Evolutionary conservation across 2,113 vertebrate species (phyloP), one percentile per base, ranked within the genome.

Genomic region (Argyrosomus japonicus): DNA sequence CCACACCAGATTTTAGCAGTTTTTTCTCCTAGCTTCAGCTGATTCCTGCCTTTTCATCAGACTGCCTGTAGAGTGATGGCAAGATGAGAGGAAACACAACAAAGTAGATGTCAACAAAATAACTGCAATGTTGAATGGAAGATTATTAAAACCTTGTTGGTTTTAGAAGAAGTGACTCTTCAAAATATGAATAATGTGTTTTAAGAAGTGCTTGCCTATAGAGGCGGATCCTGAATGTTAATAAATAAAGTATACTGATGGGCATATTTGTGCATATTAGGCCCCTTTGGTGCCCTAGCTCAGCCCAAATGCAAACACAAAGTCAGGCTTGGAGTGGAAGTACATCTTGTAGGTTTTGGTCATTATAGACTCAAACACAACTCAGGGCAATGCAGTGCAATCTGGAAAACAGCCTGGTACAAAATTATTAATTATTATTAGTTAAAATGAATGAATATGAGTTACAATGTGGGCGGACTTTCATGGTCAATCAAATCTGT

Each of bases 1-100:
- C 95, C 95, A 95, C 83, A 85, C 95, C 95, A 87, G 70, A 96
- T 96, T 97, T 96, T 96, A 96, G 95, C 95, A 95, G 95, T 94
- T 95, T 96, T 94, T 95, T 96, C 94, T 94, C 94, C 95, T 95
- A 94, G 95, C 93, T 95, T 97, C 95, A 13, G 93, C 94, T 90
- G 94, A 95, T 96, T 95, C 94, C 95, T 93, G 92, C 90, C 93
- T 96, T 96, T 96, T 95, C 95, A 96, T 96, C 95, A 51, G 71
- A 48, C 85, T 72, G 81, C 85, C 82, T 81, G 77, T 51, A 48
- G 73, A 88, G 75, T 87, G 81, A 85, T 57, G 81, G 76, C 27
- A 40, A 80, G 47, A 65, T 75, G 68, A 80, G 50, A 77, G 29
- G 53, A 32, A 23, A 67, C 25, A 70, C 18, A 77, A 67, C 29